phyloP scores from a whole-genome alignment of 2,797 vertebrate species.

The Macrochelys suwanniensis region DNA sequence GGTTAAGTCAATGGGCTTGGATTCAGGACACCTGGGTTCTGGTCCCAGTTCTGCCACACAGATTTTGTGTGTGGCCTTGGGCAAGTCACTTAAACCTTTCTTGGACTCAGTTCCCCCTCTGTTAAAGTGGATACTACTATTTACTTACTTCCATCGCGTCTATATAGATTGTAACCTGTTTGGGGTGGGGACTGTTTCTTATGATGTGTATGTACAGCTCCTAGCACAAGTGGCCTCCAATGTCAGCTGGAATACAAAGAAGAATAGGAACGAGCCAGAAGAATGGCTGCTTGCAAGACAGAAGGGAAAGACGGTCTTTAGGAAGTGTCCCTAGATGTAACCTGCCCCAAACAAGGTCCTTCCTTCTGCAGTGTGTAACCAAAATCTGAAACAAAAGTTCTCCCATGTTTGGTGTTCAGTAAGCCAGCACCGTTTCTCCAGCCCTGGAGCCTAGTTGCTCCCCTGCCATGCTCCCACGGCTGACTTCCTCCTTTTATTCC shows the following conservation, averaged over 20 bases:
- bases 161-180: neutral
- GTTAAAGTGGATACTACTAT: neutral
- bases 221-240: neutral
- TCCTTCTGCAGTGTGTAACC: neutral
- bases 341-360: neutral
- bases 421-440: fast-evolving
- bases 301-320: neutral
- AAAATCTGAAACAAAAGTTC: neutral
- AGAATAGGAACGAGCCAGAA: neutral
- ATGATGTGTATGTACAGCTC: neutral
- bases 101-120: neutral
- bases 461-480: neutral
- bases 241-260: neutral
- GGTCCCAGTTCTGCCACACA: neutral
- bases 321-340: neutral
- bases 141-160: neutral
- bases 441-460: neutral
- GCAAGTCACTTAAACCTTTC: neutral
- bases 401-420: neutral
- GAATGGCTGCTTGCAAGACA: neutral
- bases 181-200: neutral
- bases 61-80: neutral
- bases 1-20: neutral
- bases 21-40: neutral
- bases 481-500: neutral